A percentile compares a stretch with the other conserved stretches of the same genome.
Evolutionary conservation across 1,140 invertebrate species (phyloP).

Genomic region (Metaphire vulgaris): DNA sequence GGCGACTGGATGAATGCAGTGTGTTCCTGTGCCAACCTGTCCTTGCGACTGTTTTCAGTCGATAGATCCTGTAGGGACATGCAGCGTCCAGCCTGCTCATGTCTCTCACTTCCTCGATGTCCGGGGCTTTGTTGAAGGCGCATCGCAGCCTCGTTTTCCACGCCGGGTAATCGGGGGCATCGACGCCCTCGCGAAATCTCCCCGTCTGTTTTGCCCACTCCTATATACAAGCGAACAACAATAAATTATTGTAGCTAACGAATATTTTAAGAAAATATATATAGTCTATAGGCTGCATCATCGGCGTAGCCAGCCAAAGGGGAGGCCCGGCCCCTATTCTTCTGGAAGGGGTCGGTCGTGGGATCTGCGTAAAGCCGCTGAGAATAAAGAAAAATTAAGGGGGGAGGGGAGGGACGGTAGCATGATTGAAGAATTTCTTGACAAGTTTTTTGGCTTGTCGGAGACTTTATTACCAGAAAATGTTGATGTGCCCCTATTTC

Average conservation of each 20-base stretch:
- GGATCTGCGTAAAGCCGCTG: too few relatives aligned
- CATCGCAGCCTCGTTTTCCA: conserved; percentile 26
- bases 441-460: background rate
- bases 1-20: conserved; percentile 2
- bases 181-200: conserved; percentile 16
- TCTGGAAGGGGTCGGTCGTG: too few relatives aligned
- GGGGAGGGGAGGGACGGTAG: too few relatives aligned
- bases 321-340: too few relatives aligned
- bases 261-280: too few relatives aligned
- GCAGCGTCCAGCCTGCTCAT: conserved; percentile 5
- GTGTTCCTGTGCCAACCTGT: too few relatives aligned
- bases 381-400: too few relatives aligned
- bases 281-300: too few relatives aligned
- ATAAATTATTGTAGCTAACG: too few relatives aligned
- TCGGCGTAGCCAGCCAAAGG: too few relatives aligned
- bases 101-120: conserved; percentile 23
- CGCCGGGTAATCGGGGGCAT: conserved; percentile 12
- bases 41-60: background rate
- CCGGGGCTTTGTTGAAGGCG: conserved; percentile 28
- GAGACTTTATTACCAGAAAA: background rate
- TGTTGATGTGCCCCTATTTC: background rate
- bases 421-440: background rate
- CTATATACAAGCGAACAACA: too few relatives aligned
- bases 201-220: conserved; percentile 22
- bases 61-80: conserved; percentile 19